Evolutionary conservation across 1,140 invertebrate genomes (phyloP).

Genomic region (Phthorimaea operculella): DNA sequence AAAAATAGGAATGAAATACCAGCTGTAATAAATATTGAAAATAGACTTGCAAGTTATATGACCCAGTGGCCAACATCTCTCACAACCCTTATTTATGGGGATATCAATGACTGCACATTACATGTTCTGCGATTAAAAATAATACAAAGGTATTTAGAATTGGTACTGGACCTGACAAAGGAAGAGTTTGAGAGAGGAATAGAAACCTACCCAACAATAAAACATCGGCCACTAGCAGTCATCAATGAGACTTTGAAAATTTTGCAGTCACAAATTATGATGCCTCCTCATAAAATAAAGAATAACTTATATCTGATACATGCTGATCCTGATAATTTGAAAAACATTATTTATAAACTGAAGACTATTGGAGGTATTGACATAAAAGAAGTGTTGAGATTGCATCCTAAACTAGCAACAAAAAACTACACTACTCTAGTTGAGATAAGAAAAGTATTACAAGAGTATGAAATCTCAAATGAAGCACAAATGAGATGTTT

Average conservation of each 20-base stretch:
- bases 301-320: conserved; percentile 62
- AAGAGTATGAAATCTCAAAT: conserved; percentile 56
- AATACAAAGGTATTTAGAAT: conserved; percentile 58
- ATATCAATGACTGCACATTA: conserved; percentile 40
- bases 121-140: conserved; percentile 44
- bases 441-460: conserved; percentile 59
- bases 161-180: conserved; percentile 55
- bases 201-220: conserved; percentile 59
- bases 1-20: conserved; percentile 39
- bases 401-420: conserved; percentile 60
- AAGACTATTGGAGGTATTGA: conserved; percentile 50
- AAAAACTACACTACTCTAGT: conserved; percentile 45
- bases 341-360: conserved; percentile 56
- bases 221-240: conserved; percentile 59
- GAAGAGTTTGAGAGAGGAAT: conserved; percentile 55
- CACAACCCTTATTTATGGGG: conserved; percentile 38
- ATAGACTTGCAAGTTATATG: conserved; percentile 53
- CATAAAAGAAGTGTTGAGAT: conserved; percentile 56
- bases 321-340: conserved; percentile 58
- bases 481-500: conserved; percentile 50
- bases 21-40: conserved; percentile 43
- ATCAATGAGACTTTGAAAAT: conserved; percentile 60
- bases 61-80: conserved; percentile 50
- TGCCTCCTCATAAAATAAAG: conserved; percentile 63
- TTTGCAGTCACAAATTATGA: conserved; percentile 55